Percentiles rank a stretch among this genome's conserved stretches.
Conservation (phyloP, 2,888 invertebrate genomes). For the Onthophagus sagittarius region DNA sequence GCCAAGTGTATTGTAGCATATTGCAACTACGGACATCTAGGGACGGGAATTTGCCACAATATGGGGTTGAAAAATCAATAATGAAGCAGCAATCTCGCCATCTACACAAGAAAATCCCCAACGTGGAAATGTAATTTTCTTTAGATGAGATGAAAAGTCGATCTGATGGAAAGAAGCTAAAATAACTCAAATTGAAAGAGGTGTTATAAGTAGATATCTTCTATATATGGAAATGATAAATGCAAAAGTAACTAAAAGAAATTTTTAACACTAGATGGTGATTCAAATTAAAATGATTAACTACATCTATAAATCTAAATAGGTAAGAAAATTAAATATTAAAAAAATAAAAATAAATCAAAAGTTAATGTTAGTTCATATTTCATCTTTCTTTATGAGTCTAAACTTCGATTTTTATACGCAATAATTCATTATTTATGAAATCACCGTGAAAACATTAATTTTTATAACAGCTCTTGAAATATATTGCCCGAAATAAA, state of each 20-base stretch:
- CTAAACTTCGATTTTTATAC: not conserved
- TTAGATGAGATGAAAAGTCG: not conserved
- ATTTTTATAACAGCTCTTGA: not conserved
- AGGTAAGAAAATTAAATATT: too few species aligned
- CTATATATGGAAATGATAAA: too few species aligned
- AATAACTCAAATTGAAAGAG: too few species aligned
- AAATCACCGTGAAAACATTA: not conserved
- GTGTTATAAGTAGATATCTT: too few species aligned
- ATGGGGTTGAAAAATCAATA: not conserved
- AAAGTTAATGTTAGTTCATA: not conserved
- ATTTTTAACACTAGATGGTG: too few species aligned
- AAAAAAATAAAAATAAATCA: not conserved
- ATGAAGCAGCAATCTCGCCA: not conserved
- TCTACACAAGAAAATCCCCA: not conserved
- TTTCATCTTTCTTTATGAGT: not conserved
- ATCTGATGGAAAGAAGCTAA: not conserved
- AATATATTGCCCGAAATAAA: not conserved
- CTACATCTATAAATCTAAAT: too few species aligned
- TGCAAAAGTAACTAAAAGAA: too few species aligned
- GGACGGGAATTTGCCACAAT: not conserved
- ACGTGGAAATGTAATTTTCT: not conserved
- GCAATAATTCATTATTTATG: not conserved
- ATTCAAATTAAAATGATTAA: too few species aligned
- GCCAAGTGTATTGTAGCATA: not conserved
- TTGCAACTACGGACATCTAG: not conserved